Base-by-base conservation (phyloP, 2,113 vertebrate genomes). In the Varanus komodoensis region DNA sequence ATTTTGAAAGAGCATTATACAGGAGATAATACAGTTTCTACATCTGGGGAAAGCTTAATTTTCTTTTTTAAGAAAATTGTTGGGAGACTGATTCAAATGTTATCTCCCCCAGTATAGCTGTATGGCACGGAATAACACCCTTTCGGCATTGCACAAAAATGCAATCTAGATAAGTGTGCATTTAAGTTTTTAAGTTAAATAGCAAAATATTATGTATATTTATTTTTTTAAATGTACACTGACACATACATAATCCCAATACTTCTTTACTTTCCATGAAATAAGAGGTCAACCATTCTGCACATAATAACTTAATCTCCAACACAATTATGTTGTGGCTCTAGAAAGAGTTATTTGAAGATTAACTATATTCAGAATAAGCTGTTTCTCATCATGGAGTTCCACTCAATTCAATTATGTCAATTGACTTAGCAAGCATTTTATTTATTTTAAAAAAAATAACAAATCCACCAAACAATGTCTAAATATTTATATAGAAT, bases 361-460 rank as follows among this genome's bases (percentile, higher is more conserved):
- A 90, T 94, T 95, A 95, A 94, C 89, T 91, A 93, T 84, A 91
- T 95, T 94, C 91, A 92, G 91, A 95, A 94, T 92, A 91, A 95
- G 90, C 75, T 89, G 82, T 87, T 94, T 94, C 90, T 95, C 93
- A 93, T 91, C 90, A 92, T 89, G 84, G 87, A 92, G 87, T 90
- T 94, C 89, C 92, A 91, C 25, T 95, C 93, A 92, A 87, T 89
- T 92, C 92, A 96, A 90, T 90, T 95, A 95, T 93, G 91, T 95
- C 92, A 95, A 91, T 92, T 89, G 87, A 87, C 80, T 88, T 94
- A 94, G 85, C 89, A 92, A 92, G 91, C 73, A 91, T 94, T 95
- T 92, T 93, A 95, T 87, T 94, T 86, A 57, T 75, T 57, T 94
- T n/a, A 95, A 95, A 94, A 95, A 95, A 93, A 92, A 89, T 91